Evolutionary conservation across 2,888 invertebrate genomes (phyloP).

Genomic region (Ligdia adustata): DNA sequence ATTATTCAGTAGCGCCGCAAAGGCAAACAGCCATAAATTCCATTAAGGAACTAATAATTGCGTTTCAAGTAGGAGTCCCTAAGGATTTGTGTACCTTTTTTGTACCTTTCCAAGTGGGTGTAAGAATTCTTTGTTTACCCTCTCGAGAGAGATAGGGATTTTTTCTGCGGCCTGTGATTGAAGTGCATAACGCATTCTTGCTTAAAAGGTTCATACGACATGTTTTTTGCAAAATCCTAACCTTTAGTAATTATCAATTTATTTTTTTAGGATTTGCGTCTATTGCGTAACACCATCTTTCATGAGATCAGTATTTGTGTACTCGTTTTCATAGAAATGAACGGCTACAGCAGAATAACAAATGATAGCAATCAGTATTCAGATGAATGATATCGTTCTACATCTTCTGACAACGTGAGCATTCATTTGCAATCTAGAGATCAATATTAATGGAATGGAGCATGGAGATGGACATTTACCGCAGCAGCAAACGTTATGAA

Average conservation of each 20-base stretch:
- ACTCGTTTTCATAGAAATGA: too few relatives aligned
- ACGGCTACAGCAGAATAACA: neutral
- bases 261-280: slow-evolving; percentile 1
- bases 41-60: slow-evolving; percentile 63
- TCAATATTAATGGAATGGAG: slow-evolving; percentile 6
- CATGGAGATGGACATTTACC: neutral
- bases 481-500: too few relatives aligned
- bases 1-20: slow-evolving; percentile 42
- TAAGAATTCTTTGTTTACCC: slow-evolving; percentile 63
- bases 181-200: slow-evolving; percentile 31
- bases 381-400: slow-evolving; percentile 8
- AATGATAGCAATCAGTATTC: neutral
- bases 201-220: slow-evolving; percentile 13
- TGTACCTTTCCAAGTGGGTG: slow-evolving; percentile 57
- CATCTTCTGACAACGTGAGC: slow-evolving; percentile 4
- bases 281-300: neutral
- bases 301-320: neutral
- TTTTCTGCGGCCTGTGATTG: slow-evolving; percentile 33
- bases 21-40: slow-evolving; percentile 47
- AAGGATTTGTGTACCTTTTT: slow-evolving; percentile 49
- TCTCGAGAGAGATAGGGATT: slow-evolving; percentile 44
- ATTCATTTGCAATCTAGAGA: slow-evolving; percentile 1
- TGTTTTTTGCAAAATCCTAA: slow-evolving; percentile 1
- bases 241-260: neutral
- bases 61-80: slow-evolving; percentile 54